Base-by-base conservation (phyloP, 2,888 invertebrate species). In the Dryobotodes eremita region DNA sequence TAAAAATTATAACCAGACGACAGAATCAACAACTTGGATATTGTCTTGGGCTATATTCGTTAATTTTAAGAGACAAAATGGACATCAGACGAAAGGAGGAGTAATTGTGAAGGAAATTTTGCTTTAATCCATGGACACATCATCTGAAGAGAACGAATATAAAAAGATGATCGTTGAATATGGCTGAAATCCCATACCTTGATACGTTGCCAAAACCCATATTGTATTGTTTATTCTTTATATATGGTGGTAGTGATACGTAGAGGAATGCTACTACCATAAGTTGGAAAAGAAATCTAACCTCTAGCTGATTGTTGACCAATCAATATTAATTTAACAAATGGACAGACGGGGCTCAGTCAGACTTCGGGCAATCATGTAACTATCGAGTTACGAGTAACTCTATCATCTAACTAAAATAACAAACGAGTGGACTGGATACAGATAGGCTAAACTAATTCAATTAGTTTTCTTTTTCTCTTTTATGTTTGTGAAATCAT, bases 1-100 rank as follows among this genome's bases (percentile, higher is more conserved):
- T 95, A 95, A 95, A 94, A 95, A 95, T 94, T 93, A 94, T 91
- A 92, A 92, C 92, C 88, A 82, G 75, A 62, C 84, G 71, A 48
- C 75, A 79, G 80, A 86, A 80, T 81, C 70, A 81, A 75, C 80
- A 66, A 77, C 82, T 81, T 88, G 72, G 75, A 70, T 66, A 80
- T 80, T 78, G 71, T 86, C 78, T 84, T 79, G 76, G 46, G 69
- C 65, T 71, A 69, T 59, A 77, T 68, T 81, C 26, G 42, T 79
- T 61, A 23, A n/a, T 76, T 71, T 75, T 26, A 70, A 57, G 65
- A 71, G 76, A 69, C 66, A 48, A 53, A 57, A 59, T 75, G 69
- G 42, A 62, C 69, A 73, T 77, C 42, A 73, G 42, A 75, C 57
- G 36, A 75, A 65, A 68, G 75, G 31, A 75, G 46, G 46, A 53